Percentiles rank a stretch among this genome's conserved stretches.
phyloP scores from a whole-genome alignment of 1,140 invertebrate genomes.

The Triops longicaudatus region DNA sequence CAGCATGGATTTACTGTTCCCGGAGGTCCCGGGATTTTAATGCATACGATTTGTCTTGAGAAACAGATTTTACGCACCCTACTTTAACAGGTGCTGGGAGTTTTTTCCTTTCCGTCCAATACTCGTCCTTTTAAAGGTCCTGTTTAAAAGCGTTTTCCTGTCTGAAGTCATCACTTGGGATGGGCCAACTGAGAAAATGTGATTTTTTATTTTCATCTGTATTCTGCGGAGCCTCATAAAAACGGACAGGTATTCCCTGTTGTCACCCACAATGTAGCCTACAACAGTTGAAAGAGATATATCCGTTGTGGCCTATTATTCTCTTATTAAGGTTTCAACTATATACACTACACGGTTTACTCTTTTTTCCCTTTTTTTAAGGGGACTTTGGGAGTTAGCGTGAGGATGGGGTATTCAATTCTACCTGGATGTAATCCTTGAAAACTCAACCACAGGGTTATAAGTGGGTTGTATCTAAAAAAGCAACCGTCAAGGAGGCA shows the following conservation, averaged over 20 bases:
- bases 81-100: background rate
- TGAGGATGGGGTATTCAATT: background rate
- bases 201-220: conserved; percentile 13
- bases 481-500: background rate
- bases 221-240: background rate
- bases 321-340: background rate
- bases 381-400: background rate
- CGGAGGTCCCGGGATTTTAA: background rate
- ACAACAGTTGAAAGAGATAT: background rate
- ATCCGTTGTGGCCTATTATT: background rate
- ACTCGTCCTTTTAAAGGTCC: background rate
- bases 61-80: background rate
- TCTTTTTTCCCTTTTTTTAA: background rate
- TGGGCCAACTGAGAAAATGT: background rate
- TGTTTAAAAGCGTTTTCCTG: background rate
- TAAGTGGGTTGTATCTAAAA: background rate
- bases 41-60: background rate
- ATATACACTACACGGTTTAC: background rate
- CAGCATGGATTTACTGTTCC: background rate
- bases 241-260: background rate
- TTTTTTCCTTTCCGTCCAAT: background rate
- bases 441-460: background rate
- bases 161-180: background rate
- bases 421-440: background rate
- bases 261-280: background rate